Evolutionary conservation across 2,888 invertebrate genomes (phyloP).

Genomic region (Zonitis immaculata): DNA sequence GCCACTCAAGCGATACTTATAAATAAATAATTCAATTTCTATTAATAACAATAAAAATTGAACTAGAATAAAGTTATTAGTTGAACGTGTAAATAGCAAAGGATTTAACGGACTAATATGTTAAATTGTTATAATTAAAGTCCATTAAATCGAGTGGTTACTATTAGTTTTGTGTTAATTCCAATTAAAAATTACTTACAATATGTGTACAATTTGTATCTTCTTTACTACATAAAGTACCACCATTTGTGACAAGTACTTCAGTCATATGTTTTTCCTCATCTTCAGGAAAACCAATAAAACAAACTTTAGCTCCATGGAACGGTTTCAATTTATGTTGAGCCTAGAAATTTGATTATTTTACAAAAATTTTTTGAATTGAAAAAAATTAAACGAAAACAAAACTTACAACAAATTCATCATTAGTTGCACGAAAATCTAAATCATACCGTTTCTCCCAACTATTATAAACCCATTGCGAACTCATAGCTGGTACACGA

Average conservation of each 20-base stretch:
- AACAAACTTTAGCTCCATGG: slow-evolving; percentile 80
- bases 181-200: slow-evolving; percentile 58
- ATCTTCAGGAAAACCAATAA: slow-evolving; percentile 84
- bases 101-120: too few species aligned
- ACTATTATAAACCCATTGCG: slow-evolving; percentile 81
- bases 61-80: neutral
- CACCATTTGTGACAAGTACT: slow-evolving; percentile 80
- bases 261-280: slow-evolving; percentile 91
- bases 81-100: too few species aligned
- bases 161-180: neutral
- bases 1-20: neutral
- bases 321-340: slow-evolving; percentile 81
- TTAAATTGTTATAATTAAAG: too few species aligned
- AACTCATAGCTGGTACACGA: slow-evolving; percentile 81
- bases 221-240: slow-evolving; percentile 69
- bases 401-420: slow-evolving; percentile 60
- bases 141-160: too few species aligned
- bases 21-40: neutral
- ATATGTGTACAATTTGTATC: slow-evolving; percentile 88
- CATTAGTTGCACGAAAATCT: slow-evolving; percentile 65
- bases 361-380: slow-evolving; percentile 9
- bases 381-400: neutral
- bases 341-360: slow-evolving; percentile 48
- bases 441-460: slow-evolving; percentile 77
- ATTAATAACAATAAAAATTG: neutral